phyloP scores from a whole-genome alignment of 2,888 invertebrate genomes.

The Nomada lathburiana region DNA sequence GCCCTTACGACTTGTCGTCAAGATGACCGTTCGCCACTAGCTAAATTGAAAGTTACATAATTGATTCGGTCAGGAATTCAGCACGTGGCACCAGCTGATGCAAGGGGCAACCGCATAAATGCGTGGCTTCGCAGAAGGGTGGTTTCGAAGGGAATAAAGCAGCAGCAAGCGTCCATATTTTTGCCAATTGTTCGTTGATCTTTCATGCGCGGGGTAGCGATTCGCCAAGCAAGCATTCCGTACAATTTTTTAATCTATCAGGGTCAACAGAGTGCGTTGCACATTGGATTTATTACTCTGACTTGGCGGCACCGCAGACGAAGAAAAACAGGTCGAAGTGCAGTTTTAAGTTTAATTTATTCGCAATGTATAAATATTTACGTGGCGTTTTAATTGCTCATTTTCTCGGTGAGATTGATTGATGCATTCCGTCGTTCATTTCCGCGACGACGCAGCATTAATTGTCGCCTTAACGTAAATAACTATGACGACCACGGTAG shows the following conservation, averaged over 20 bases:
- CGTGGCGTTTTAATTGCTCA: neutral
- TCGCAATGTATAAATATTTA: neutral
- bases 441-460: no score
- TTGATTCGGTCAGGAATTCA: constrained; percentile 74
- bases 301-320: neutral
- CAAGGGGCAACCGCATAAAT: constrained; percentile 5
- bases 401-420: neutral
- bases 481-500: neutral
- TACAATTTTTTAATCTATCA: constrained; percentile 33
- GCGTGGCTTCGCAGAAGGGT: neutral
- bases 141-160: neutral
- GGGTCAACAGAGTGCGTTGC: neutral
- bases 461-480: neutral
- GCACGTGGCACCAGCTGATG: constrained; percentile 53
- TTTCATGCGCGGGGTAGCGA: neutral
- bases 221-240: constrained; percentile 23
- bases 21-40: constrained; percentile 69
- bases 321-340: neutral
- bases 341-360: neutral
- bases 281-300: neutral
- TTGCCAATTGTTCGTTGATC: constrained; percentile 26
- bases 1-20: constrained; percentile 52
- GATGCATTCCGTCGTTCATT: no score
- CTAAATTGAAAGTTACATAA: constrained; percentile 80
- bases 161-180: constrained; percentile 1